These are phyloP conservation scores for Falco novaeseelandiae DNA, from an alignment of 2,797 vertebrate genomes.

Conservation along the genomic window DNA sequence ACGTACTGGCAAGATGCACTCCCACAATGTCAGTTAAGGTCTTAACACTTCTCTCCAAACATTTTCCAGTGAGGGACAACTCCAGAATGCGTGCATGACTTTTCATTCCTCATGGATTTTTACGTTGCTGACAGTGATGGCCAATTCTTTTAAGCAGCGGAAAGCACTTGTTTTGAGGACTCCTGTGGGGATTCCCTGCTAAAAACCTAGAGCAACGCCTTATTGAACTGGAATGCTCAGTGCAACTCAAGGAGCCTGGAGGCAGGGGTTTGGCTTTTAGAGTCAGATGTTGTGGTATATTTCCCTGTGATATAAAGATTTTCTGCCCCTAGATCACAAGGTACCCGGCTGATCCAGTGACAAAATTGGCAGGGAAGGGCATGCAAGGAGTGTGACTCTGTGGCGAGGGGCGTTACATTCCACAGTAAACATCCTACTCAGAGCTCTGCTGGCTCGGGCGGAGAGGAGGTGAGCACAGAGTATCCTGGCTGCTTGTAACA, in stretches of 20 bases:
- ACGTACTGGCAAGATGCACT: not conserved
- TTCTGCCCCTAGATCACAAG: not conserved
- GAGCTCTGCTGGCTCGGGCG: not conserved
- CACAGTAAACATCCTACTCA: not conserved
- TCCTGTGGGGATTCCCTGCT: not conserved
- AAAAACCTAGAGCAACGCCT: not conserved
- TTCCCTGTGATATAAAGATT: not conserved
- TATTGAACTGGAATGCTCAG: not conserved
- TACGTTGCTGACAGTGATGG: not conserved
- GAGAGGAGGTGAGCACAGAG: not conserved
- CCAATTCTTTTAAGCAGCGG: not conserved
- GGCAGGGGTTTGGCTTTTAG: not conserved
- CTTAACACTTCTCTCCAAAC: not conserved
- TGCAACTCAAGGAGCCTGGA: not conserved
- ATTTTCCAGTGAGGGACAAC: not conserved
- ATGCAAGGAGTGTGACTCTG: not conserved
- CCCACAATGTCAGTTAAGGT: slow-evolving; percentile 22
- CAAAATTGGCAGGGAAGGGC: not conserved
- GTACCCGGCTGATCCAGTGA: not conserved
- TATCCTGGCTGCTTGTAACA: not conserved
- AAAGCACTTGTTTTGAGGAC: not conserved
- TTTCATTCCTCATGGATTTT: not conserved
- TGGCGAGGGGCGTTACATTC: not conserved
- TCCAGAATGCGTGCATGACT: not conserved
- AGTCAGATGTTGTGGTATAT: not conserved